Base-by-base conservation (phyloP, 2,797 vertebrate species). In the Florisuga fusca region DNA sequence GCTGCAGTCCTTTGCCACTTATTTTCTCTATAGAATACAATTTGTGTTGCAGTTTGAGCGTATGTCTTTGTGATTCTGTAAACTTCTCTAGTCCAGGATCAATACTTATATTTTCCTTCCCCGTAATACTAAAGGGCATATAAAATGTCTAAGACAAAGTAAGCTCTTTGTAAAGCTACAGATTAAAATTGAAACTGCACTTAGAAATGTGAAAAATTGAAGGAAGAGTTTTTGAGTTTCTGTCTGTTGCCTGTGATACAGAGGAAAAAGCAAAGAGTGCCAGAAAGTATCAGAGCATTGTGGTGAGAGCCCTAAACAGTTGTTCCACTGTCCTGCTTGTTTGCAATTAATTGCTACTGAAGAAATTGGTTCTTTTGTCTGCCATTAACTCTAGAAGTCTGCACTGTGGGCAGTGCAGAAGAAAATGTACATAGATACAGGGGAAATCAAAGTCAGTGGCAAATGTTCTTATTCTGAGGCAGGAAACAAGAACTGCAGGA, bases 121-220 rank as follows among this genome's bases (percentile, higher is more conserved):
- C 14, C 36, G 1, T 78, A 69, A 58, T 45, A 67, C 73, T 88
- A 78, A 93, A 82, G 45, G 83, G 33, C 69, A 91, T 91, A 85
- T 84, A 84, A 95, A 94, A 90, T 95, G 77, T 80, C 81, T 81
- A 55, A 91, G 74, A 61, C 66, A 69, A 94, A 94, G 85, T 86
- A 86, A 95, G 69, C 59, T 92, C 16, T 84, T 92, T 79, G 63
- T 84, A 73, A 88, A 88, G 62, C 34, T 78, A 84, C 20, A 23
- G 72, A 86, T 86, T 94, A 66, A 93, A 84, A 98, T 97, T 98
- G 98, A 98, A 98, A 97, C 98, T 97, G 84, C 80, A 76, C 22
- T 88, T 91, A 73, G 54, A 84, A 80, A 87, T 43, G 53, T 80
- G 95, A 75, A 81, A 88, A 84, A 79, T 10, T 45, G 61, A 75